phyloP scores from a whole-genome alignment of 2,888 invertebrate species.

The Caenorhabditis sp. region DNA sequence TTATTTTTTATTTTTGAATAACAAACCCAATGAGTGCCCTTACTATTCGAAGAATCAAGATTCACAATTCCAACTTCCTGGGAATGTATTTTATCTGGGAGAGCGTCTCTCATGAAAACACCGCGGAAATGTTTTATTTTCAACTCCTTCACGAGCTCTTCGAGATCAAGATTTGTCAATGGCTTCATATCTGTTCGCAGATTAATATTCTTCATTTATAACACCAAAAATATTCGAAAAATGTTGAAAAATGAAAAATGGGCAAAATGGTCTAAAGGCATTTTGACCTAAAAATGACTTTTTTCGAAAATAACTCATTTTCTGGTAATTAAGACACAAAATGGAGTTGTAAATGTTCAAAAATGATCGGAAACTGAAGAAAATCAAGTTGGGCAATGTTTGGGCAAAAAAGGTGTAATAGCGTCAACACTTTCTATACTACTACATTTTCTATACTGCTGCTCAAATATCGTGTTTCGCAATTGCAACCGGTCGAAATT shows the following conservation, averaged over 20 bases:
- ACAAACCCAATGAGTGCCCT: too few relatives aligned
- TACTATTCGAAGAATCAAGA: constrained; percentile 27
- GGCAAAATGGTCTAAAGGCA: neutral
- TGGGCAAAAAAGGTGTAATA: neutral
- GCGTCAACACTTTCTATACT: neutral
- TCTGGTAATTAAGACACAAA: neutral
- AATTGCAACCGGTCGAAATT: too few relatives aligned
- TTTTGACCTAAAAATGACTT: too few relatives aligned
- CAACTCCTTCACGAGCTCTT: constrained; percentile 23
- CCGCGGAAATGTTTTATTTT: too few relatives aligned
- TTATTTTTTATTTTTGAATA: constrained; percentile 25
- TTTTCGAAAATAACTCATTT: neutral
- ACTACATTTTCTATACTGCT: neutral
- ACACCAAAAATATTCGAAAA: constrained; percentile 1
- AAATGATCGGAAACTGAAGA: too few relatives aligned
- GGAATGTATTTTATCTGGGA: constrained; percentile 23
- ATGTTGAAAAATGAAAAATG: neutral
- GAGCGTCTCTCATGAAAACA: constrained; percentile 54
- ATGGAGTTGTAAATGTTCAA: too few relatives aligned
- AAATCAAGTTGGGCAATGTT: neutral
- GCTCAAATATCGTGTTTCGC: too few relatives aligned
- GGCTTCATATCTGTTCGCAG: constrained; percentile 23
- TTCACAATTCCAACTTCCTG: constrained; percentile 52
- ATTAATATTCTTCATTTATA: constrained; percentile 1
- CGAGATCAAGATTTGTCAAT: constrained; percentile 22